A percentile compares a stretch with the other conserved stretches of the same genome.
Evolutionary conservation across 2,888 invertebrate species (phyloP).

Genomic region (Nomada ruficornis): DNA sequence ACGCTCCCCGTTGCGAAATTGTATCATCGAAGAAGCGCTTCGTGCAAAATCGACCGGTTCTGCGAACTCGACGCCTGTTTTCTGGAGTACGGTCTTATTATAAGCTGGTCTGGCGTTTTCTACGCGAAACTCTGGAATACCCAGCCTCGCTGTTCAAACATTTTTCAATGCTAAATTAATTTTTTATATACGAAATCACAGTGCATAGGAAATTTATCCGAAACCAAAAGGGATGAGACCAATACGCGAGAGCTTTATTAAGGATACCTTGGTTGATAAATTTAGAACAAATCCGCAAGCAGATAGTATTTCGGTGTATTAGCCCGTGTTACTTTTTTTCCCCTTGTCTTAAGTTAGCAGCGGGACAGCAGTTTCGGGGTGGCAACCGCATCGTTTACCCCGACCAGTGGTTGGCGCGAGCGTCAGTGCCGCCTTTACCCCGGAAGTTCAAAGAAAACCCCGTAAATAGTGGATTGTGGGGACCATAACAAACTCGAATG

Average conservation of each 20-base stretch:
- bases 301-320: slow-evolving; percentile 39
- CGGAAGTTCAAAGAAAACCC: slow-evolving; percentile 72
- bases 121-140: no score
- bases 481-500: slow-evolving; percentile 75
- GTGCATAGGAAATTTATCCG: not conserved
- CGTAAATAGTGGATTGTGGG: slow-evolving; percentile 72
- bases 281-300: slow-evolving; percentile 31
- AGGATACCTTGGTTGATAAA: slow-evolving; percentile 2
- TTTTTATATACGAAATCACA: not conserved
- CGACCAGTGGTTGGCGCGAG: slow-evolving; percentile 30
- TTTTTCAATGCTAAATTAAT: not conserved
- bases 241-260: not conserved
- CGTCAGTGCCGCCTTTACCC: slow-evolving; percentile 51
- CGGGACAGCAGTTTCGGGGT: slow-evolving; percentile 44
- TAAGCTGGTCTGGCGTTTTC: not conserved
- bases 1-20: slow-evolving; percentile 11
- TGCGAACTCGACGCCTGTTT: not conserved
- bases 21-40: slow-evolving; percentile 18
- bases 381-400: slow-evolving; percentile 68
- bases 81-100: not conserved
- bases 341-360: slow-evolving; percentile 17
- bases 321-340: slow-evolving; percentile 17
- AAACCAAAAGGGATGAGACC: no score
- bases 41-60: slow-evolving; percentile 40
- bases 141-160: not conserved